These are phyloP conservation scores for Cenopis cana DNA, from an alignment of 2,888 invertebrate genomes.

Conservation along the genomic window DNA sequence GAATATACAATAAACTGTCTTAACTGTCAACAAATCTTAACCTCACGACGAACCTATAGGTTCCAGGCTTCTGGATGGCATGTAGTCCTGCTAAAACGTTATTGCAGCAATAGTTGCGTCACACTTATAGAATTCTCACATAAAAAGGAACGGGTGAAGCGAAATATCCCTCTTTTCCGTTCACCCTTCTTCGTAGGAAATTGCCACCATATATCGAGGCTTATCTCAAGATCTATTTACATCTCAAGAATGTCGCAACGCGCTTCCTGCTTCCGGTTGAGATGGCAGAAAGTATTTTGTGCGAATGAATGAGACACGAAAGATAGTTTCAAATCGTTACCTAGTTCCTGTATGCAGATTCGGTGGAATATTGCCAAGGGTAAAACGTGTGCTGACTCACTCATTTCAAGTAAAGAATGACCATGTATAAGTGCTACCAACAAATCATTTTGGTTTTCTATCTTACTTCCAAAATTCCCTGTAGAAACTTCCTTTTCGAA, in stretches of 20 bases:
- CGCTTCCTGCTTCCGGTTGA: slow-evolving; percentile 57
- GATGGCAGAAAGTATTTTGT: slow-evolving; percentile 49
- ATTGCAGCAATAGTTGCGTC: slow-evolving; percentile 41
- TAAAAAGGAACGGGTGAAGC: slow-evolving; percentile 66
- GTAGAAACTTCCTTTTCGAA: too few relatives aligned
- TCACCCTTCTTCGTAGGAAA: slow-evolving; percentile 74
- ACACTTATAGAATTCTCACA: slow-evolving; percentile 50
- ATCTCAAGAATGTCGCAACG: slow-evolving; percentile 63
- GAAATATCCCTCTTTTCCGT: slow-evolving; percentile 67
- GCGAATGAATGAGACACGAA: slow-evolving; percentile 47
- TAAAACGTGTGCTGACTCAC: slow-evolving; percentile 21
- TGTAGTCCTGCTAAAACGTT: slow-evolving; percentile 31
- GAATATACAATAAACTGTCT: neutral
- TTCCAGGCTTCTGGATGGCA: neutral
- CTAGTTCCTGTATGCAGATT: slow-evolving; percentile 39
- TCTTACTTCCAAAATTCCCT: neutral
- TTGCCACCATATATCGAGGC: slow-evolving; percentile 77
- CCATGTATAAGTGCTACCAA: neutral
- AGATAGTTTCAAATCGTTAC: slow-evolving; percentile 40
- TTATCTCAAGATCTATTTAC: slow-evolving; percentile 79
- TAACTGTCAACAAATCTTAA: neutral
- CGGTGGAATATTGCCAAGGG: slow-evolving; percentile 20
- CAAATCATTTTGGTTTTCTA: neutral
- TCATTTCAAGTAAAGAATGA: neutral
- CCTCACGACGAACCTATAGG: neutral